Evolutionary conservation across 2,888 invertebrate genomes (phyloP), one percentile per base, ranked within the genome.

Genomic region (Polyommatus icarus): DNA sequence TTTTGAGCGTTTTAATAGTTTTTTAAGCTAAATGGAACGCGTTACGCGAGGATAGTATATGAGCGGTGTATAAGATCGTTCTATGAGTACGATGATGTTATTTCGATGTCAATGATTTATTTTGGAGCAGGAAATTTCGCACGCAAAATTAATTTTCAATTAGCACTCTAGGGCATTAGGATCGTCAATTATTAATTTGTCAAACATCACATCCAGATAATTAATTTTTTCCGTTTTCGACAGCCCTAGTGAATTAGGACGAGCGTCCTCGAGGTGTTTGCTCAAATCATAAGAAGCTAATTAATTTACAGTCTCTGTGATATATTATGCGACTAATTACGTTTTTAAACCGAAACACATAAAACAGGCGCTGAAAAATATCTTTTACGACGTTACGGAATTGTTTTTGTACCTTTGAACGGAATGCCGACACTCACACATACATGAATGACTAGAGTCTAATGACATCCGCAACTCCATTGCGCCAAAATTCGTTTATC

Each of bases 161-260:
- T 54, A 54, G 54, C 54, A 54, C 18, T 54, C 54, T 54, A 54
- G 18, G 18, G 54, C 18, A 54, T 54, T 18, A 18, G 54, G 5
- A n/a, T n/a, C 59, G 4, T 18, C 20, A 61, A 61, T 61, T 61
- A 2, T 24, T 61, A 20, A 61, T 59, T 59, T 59, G 54, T 54
- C 50, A 54, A 54, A 20, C 59, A 20, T 20, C n/a, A 59, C 8
- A 59, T 59, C 59, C 59, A 18, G 20, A 59, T 59, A 59, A 20
- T 59, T 59, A n/a, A 0, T 20, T 59, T 67, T 12, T 61, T 61
- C 24, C 40, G 12, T 20, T 40, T 36, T 15, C 50, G 73, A 1
- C 73, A 73, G 15, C 73, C 73, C 73, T 73, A 46, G 40, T 0
- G 20, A 73, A 73, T 73, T 50, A 50, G 72, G 20, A 3, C 46